A percentile compares a stretch with the other conserved stretches of the same genome.
Evolutionary conservation across 2,888 invertebrate genomes (phyloP).

Genomic region (Pristionchus japonicus): DNA sequence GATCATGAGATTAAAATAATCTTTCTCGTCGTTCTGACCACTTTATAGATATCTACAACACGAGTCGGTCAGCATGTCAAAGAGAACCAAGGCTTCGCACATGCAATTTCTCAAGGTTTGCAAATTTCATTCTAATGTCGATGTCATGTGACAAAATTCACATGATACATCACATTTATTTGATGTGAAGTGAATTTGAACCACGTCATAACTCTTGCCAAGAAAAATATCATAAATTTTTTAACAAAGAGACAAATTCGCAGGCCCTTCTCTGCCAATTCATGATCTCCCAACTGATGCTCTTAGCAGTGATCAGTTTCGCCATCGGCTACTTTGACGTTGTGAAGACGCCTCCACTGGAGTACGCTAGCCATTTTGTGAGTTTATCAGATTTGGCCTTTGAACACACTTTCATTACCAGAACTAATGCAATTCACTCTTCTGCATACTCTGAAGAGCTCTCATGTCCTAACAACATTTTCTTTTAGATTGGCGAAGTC

Average conservation of each 20-base stretch:
- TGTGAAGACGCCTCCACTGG: not conserved
- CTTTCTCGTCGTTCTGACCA: too few species aligned
- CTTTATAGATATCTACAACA: not conserved
- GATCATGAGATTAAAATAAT: too few species aligned
- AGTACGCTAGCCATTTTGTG: not conserved
- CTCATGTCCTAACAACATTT: too few species aligned
- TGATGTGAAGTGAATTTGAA: not conserved
- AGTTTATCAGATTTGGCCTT: too few species aligned
- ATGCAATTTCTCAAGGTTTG: not conserved
- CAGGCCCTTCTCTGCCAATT: not conserved
- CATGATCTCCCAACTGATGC: not conserved
- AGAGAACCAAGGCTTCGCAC: not conserved
- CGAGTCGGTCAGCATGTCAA: not conserved
- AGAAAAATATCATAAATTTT: not conserved
- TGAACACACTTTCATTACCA: too few species aligned
- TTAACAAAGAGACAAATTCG: too few species aligned
- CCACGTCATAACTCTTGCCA: not conserved
- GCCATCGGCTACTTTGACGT: not conserved
- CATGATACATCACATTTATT: too few species aligned
- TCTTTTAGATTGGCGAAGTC: conserved; percentile 1
- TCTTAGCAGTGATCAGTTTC: not conserved
- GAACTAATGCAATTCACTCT: too few species aligned
- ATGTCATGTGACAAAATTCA: too few species aligned
- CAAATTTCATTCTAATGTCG: not conserved
- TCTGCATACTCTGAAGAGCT: too few species aligned